Conservation (phyloP, 2,113 vertebrate genomes). For the Daboia siamensis region DNA sequence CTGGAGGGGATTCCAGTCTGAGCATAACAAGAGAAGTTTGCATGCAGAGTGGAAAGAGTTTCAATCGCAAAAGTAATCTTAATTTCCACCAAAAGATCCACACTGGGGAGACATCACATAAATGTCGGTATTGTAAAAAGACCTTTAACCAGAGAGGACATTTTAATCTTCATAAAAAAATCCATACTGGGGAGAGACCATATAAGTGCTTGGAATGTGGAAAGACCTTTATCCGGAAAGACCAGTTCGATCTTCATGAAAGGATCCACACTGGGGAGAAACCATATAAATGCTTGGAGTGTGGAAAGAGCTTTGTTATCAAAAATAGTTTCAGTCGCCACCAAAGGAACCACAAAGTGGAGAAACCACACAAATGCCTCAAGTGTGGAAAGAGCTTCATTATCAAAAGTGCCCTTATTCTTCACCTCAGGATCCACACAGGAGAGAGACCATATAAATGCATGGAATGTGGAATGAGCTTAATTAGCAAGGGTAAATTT, state of each 20-base stretch:
- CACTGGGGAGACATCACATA: not conserved
- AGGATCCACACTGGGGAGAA: not conserved
- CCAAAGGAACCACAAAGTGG: not conserved
- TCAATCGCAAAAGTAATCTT: not conserved
- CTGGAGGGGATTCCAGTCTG: not conserved
- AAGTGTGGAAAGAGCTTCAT: not conserved
- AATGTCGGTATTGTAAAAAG: not conserved
- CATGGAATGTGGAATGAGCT: not conserved
- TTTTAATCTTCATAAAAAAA: not conserved
- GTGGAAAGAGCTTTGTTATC: not conserved
- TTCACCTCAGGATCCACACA: not conserved
- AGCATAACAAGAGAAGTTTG: not conserved
- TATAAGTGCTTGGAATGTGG: not conserved
- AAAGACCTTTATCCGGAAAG: not conserved
- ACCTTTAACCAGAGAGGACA: not conserved
- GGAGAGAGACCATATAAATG: not conserved
- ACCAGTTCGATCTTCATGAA: not conserved
- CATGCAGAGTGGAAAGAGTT: not conserved
- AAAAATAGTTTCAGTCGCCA: not conserved
- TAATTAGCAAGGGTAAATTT: too few species aligned
- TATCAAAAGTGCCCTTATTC: not conserved
- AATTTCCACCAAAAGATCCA: not conserved
- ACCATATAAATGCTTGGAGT: not conserved
- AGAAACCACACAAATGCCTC: not conserved
- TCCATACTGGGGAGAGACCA: not conserved